Evolutionary conservation across 2,797 vertebrate species (phyloP).

Genomic region (Taenioides sp.): DNA sequence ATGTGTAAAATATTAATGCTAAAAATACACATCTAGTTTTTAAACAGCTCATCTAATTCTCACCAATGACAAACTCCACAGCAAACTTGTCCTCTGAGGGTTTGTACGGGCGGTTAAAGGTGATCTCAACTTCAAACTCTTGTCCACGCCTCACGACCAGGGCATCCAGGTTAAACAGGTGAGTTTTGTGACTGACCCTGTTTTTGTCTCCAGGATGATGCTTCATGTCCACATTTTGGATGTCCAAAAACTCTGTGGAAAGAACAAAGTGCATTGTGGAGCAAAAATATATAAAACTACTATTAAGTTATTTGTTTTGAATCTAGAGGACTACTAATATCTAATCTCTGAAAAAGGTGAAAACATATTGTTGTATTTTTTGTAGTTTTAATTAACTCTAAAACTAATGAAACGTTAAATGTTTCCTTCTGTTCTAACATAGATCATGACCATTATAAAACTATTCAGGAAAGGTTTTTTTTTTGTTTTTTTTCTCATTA

Average conservation of each 20-base stretch:
- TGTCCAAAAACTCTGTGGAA: slow-evolving; percentile 82
- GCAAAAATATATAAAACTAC: background rate
- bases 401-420: background rate
- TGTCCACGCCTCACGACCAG: slow-evolving; percentile 90
- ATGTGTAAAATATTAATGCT: background rate
- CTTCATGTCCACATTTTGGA: slow-evolving; percentile 80
- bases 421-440: no score
- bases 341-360: background rate
- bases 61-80: slow-evolving; percentile 91
- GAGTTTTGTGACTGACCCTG: slow-evolving; percentile 84
- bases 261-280: background rate
- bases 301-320: background rate
- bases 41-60: slow-evolving; percentile 44
- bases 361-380: background rate
- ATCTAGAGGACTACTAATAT: background rate
- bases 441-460: no score
- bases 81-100: slow-evolving; percentile 82
- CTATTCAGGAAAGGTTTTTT: no score
- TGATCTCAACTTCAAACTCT: slow-evolving; percentile 84
- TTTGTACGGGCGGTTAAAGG: slow-evolving; percentile 83
- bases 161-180: slow-evolving; percentile 70
- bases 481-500: no score
- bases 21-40: background rate
- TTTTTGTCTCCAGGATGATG: slow-evolving; percentile 75
- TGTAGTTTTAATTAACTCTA: background rate